These are phyloP conservation scores for Chrysotoxum bicinctum DNA, from an alignment of 2,888 invertebrate genomes.

Conservation along the genomic window DNA sequence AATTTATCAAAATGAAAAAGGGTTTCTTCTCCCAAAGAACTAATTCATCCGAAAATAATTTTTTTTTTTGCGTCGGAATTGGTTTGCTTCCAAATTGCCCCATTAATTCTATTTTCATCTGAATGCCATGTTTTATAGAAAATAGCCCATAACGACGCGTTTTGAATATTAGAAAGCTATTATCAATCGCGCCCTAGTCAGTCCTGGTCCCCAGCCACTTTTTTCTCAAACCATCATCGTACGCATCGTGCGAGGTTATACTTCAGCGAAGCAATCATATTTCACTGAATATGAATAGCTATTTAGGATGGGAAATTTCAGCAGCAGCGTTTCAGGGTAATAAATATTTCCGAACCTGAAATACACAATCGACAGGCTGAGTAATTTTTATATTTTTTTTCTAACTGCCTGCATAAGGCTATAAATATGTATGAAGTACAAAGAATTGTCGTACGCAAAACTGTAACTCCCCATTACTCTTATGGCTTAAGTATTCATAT, in stretches of 20 bases:
- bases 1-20: conserved; percentile 18
- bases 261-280: conserved; percentile 41
- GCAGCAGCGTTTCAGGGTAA: conserved; percentile 25
- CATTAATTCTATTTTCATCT: conserved; percentile 47
- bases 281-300: conserved; percentile 58
- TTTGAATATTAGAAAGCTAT: conserved; percentile 69
- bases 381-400: conserved; percentile 41
- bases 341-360: conserved; percentile 33
- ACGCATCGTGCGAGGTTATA: not conserved
- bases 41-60: conserved; percentile 3
- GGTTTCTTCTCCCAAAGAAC: not conserved
- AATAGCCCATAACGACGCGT: conserved; percentile 55
- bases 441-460: not conserved
- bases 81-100: conserved; percentile 49
- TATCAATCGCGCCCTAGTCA: conserved; percentile 25
- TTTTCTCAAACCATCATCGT: conserved; percentile 1
- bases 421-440: conserved; percentile 42
- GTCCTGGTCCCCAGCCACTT: not conserved
- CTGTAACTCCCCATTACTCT: not conserved
- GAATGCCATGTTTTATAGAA: conserved; percentile 19
- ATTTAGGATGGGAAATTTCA: conserved; percentile 41
- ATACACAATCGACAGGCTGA: conserved; percentile 33
- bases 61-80: conserved; percentile 34
- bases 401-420: conserved; percentile 28
- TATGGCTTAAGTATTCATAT: too few species aligned